Conservation (phyloP, 2,113 vertebrate species). For the Entomyzon cyanotis region DNA sequence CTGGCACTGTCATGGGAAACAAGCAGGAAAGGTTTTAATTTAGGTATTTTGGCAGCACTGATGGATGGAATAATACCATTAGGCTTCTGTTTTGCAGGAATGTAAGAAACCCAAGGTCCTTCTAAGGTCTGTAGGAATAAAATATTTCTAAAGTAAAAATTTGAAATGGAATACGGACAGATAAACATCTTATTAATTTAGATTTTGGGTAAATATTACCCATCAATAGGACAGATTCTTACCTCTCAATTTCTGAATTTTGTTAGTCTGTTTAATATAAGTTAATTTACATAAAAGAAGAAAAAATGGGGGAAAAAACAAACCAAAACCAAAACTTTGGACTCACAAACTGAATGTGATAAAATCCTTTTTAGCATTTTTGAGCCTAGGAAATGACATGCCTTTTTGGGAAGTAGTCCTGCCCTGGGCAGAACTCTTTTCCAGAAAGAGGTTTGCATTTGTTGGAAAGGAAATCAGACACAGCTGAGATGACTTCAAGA, state of each 20-base stretch:
- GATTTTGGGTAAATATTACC: not conserved
- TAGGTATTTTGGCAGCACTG: not conserved
- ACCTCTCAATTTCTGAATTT: not conserved
- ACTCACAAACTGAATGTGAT: not conserved
- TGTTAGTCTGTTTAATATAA: not conserved
- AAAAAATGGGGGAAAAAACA: not conserved
- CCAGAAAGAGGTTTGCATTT: not conserved
- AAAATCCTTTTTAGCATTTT: not conserved
- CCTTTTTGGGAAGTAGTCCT: not conserved
- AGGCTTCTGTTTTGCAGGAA: not conserved
- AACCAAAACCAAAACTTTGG: not conserved
- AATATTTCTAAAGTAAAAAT: not conserved
- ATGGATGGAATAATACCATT: not conserved
- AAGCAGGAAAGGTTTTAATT: not conserved
- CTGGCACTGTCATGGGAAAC: not conserved
- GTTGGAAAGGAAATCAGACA: not conserved
- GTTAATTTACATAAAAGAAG: not conserved
- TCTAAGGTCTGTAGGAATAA: not conserved
- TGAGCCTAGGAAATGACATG: not conserved
- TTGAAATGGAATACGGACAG: not conserved
- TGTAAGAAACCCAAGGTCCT: not conserved
- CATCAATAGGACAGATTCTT: not conserved
- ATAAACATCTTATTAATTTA: not conserved
- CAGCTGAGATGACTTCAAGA: not conserved
- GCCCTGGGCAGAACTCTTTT: not conserved